Conservation (phyloP, 2,113 vertebrate species). For the Cavia aperea region DNA sequence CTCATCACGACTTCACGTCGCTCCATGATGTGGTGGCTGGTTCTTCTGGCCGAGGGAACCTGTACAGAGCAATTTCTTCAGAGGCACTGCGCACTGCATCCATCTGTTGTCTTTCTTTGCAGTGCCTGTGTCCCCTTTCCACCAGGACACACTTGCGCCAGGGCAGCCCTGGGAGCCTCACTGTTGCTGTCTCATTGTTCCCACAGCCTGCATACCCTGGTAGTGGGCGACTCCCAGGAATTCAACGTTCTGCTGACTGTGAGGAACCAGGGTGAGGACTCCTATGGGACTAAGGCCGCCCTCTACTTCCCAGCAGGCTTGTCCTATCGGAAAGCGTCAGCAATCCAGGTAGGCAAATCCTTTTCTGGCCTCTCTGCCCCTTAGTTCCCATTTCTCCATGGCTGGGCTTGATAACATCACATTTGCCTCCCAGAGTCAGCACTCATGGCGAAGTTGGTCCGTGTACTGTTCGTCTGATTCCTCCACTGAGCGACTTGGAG, state of each 20-base stretch:
- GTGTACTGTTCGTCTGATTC: fast-evolving
- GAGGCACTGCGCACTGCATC: too few relatives aligned
- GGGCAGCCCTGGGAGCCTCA: neutral
- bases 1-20: neutral
- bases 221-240: conserved; percentile 79
- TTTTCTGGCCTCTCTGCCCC: neutral
- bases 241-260: conserved; percentile 75
- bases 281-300: conserved; percentile 75
- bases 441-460: neutral
- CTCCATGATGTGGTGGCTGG: fast-evolving
- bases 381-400: fast-evolving
- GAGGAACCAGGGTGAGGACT: conserved; percentile 81
- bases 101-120: neutral
- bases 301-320: conserved; percentile 78
- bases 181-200: neutral
- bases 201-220: conserved; percentile 57
- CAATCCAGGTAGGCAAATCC: conserved; percentile 70
- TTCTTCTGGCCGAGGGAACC: neutral
- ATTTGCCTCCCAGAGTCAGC: conserved; percentile 38
- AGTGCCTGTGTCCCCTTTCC: fast-evolving
- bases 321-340: conserved; percentile 76
- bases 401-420: neutral
- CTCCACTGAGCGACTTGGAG: neutral
- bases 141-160: neutral
- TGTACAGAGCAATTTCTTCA: neutral